phyloP scores from a whole-genome alignment of 2,888 invertebrate genomes.

The Myathropa florea region DNA sequence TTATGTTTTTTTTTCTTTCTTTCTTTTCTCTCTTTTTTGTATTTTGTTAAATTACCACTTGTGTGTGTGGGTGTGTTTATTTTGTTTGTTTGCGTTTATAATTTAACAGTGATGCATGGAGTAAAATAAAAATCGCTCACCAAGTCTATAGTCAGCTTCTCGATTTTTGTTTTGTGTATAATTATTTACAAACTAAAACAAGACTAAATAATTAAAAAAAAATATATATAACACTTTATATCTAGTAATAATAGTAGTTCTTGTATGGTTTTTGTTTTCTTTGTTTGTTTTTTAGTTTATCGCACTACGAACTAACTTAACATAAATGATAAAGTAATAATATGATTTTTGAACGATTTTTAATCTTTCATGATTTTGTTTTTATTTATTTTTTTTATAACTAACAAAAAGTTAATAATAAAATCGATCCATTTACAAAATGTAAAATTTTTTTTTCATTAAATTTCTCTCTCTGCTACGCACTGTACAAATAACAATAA shows the following conservation, averaged over 20 bases:
- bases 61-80: slow-evolving; percentile 6
- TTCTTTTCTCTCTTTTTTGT: slow-evolving; percentile 11
- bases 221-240: slow-evolving; percentile 4
- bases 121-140: slow-evolving; percentile 58
- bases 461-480: slow-evolving; percentile 46
- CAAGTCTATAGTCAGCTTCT: slow-evolving; percentile 28
- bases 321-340: slow-evolving; percentile 70
- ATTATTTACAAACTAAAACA: slow-evolving; percentile 66
- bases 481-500: slow-evolving; percentile 71
- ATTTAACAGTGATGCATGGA: slow-evolving; percentile 69
- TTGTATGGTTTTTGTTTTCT: slow-evolving; percentile 34
- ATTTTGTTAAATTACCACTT: slow-evolving; percentile 24
- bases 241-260: slow-evolving; percentile 42
- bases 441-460: slow-evolving; percentile 67
- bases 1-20: slow-evolving; percentile 20
- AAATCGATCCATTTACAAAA: slow-evolving; percentile 81
- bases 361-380: no score
- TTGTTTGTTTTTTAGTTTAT: slow-evolving; percentile 64
- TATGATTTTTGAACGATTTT: slow-evolving; percentile 58
- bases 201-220: slow-evolving; percentile 20
- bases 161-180: slow-evolving; percentile 38
- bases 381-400: slow-evolving; percentile 55
- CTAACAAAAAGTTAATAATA: slow-evolving; percentile 74
- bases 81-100: slow-evolving; percentile 32
- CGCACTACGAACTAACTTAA: slow-evolving; percentile 71